Percentiles rank a stretch among this genome's conserved stretches.
These are phyloP conservation scores for Leucoraja ocellata DNA, from an alignment of 2,797 vertebrate species.

Conservation along the genomic window DNA sequence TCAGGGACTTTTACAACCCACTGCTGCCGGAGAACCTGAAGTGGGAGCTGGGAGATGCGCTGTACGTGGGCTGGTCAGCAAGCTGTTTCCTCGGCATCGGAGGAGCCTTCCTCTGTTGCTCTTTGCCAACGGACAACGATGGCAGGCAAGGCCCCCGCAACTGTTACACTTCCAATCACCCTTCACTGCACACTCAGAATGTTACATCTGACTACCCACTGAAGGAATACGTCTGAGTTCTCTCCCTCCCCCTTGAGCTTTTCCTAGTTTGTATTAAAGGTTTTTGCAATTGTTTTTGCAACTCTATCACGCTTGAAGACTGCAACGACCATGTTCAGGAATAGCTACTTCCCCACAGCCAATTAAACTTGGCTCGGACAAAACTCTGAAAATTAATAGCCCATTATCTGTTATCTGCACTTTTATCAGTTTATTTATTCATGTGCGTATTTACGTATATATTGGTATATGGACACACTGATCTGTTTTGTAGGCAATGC, in stretches of 20 bases:
- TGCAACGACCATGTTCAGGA: too few species aligned
- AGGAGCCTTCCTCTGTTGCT: constrained; percentile 66
- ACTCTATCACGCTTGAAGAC: too few species aligned
- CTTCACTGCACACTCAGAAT: constrained; percentile 45
- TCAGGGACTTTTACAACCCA: constrained; percentile 71
- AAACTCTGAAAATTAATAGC: too few species aligned
- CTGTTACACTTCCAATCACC: constrained; percentile 59
- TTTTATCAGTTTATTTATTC: too few species aligned
- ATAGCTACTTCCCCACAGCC: too few species aligned
- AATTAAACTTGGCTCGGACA: too few species aligned
- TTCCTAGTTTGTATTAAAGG: neutral
- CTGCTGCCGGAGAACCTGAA: constrained; percentile 64
- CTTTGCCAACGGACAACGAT: constrained; percentile 59
- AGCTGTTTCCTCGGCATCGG: constrained; percentile 67
- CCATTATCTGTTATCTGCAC: too few species aligned
- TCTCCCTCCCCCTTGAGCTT: neutral
- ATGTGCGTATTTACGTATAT: too few species aligned
- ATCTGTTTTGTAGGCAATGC: too few species aligned
- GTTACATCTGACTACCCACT: constrained; percentile 55
- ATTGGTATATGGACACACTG: too few species aligned
- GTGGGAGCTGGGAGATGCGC: constrained; percentile 68
- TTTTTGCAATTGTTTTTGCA: neutral
- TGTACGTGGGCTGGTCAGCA: constrained; percentile 67
- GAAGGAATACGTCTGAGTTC: constrained; percentile 64
- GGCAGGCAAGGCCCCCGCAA: constrained; percentile 61